Conservation (phyloP, 37 sponge, comb jelly and placozoan genomes). For the Ephydatia muelleri region DNA sequence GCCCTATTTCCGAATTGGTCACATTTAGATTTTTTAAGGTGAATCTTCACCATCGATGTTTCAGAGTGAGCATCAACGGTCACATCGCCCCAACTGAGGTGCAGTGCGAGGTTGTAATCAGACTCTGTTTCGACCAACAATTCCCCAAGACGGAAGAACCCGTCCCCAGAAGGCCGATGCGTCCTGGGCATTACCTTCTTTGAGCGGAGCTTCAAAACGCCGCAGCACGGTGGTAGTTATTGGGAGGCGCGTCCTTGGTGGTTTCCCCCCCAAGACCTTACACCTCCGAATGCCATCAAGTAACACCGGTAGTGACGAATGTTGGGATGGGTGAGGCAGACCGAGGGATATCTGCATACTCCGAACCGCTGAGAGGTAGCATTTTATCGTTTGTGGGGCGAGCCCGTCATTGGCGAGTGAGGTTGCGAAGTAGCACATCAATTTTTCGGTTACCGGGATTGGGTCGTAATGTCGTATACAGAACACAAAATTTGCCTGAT, state of each 20-base stretch:
- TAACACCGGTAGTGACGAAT: constrained; percentile 5
- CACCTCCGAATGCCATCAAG: not conserved
- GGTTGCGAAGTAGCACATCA: not conserved
- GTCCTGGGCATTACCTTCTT: not conserved
- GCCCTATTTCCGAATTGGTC: no score
- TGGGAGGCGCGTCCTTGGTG: not conserved
- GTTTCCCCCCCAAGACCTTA: no score
- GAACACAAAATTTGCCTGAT: not conserved
- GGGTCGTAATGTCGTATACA: not conserved
- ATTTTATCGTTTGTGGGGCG: not conserved
- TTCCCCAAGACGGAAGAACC: constrained; percentile 23
- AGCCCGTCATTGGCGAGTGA: not conserved
- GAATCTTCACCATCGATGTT: not conserved
- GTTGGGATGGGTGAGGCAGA: constrained; percentile 11
- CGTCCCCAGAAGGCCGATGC: not conserved
- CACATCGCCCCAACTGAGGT: not conserved
- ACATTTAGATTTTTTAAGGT: no score
- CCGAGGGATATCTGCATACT: no score
- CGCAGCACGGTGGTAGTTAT: constrained; percentile 2
- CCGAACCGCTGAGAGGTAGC: no score
- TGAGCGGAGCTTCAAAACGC: not conserved
- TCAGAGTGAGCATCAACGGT: not conserved
- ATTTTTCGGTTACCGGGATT: not conserved
- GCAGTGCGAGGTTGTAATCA: not conserved
- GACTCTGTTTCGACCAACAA: not conserved